These are phyloP conservation scores for Valencia hispanica DNA, from an alignment of 2,797 vertebrate genomes.

Conservation along the genomic window DNA sequence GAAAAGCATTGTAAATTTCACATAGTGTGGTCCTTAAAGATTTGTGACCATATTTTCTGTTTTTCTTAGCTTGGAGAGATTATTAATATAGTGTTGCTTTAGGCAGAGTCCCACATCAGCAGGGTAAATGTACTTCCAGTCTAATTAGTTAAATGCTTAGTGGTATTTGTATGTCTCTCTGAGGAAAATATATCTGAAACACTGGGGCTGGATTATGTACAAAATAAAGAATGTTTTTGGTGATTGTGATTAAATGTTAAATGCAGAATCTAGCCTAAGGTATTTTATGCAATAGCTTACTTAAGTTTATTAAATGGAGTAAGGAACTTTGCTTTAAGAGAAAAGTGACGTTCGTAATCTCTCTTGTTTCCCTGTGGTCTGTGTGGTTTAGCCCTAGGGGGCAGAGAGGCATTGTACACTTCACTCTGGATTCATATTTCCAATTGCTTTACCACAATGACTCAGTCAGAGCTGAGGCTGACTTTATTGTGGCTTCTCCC, in stretches of 20 bases:
- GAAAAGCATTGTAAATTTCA: constrained; percentile 55
- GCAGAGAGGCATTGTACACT: constrained; percentile 3
- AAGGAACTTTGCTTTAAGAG: constrained; percentile 38
- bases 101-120: constrained; percentile 51
- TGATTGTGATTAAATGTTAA: constrained; percentile 66
- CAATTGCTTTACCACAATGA: constrained; percentile 34
- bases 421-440: constrained; percentile 36
- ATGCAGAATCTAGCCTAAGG: constrained; percentile 50
- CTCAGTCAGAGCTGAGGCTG: constrained; percentile 23
- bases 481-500: constrained; percentile 40
- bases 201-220: constrained; percentile 35
- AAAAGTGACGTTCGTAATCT: constrained; percentile 36
- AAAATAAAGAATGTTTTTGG: constrained; percentile 55
- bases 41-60: constrained; percentile 19
- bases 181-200: constrained; percentile 39
- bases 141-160: constrained; percentile 57
- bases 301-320: constrained; percentile 45
- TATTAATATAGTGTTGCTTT: constrained; percentile 32
- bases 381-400: background rate
- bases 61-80: constrained; percentile 29
- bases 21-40: constrained; percentile 36
- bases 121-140: constrained; percentile 50
- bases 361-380: constrained; percentile 1
- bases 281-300: constrained; percentile 33
- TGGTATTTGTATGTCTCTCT: constrained; percentile 42